A percentile compares a stretch with the other conserved stretches of the same genome.
Conservation (phyloP, 2,797 vertebrate species). For the Sebastes miniatus region DNA sequence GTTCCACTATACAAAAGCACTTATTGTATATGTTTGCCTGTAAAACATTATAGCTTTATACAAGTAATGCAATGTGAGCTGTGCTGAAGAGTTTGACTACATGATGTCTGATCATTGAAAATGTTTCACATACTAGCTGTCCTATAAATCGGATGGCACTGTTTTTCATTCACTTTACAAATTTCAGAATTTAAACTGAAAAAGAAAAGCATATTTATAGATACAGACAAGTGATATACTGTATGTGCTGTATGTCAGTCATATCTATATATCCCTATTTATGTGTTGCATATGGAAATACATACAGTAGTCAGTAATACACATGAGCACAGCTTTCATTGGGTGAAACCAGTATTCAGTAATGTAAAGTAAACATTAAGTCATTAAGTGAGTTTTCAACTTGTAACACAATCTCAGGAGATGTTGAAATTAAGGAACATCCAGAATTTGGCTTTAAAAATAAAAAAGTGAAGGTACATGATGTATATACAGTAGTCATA, state of each 20-base stretch:
- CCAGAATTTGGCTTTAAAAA: slow-evolving; percentile 27
- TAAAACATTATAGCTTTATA: slow-evolving; percentile 39
- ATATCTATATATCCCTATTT: slow-evolving; percentile 1
- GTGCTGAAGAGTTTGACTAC: slow-evolving; percentile 39
- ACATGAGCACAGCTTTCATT: slow-evolving; percentile 42
- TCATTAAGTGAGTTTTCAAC: slow-evolving; percentile 1
- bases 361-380: slow-evolving; percentile 33
- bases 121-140: slow-evolving; percentile 20
- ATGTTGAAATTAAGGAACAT: slow-evolving; percentile 9
- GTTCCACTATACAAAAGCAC: slow-evolving; percentile 69
- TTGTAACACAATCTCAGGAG: slow-evolving; percentile 16
- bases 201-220: slow-evolving; percentile 33
- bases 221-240: slow-evolving; percentile 19
- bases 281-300: slow-evolving; percentile 18
- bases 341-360: slow-evolving; percentile 5
- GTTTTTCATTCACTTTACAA: slow-evolving; percentile 34
- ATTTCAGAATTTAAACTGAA: slow-evolving; percentile 10
- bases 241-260: neutral
- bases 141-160: slow-evolving; percentile 48
- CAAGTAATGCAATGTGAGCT: slow-evolving; percentile 45
- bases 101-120: neutral
- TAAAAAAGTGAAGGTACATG: neutral
- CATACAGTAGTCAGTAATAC: slow-evolving; percentile 30
- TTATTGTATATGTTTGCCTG: slow-evolving; percentile 49
- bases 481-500: slow-evolving; percentile 19